Conservation (phyloP, 2,888 invertebrate genomes). For the Zootermopsis nevadensis region DNA sequence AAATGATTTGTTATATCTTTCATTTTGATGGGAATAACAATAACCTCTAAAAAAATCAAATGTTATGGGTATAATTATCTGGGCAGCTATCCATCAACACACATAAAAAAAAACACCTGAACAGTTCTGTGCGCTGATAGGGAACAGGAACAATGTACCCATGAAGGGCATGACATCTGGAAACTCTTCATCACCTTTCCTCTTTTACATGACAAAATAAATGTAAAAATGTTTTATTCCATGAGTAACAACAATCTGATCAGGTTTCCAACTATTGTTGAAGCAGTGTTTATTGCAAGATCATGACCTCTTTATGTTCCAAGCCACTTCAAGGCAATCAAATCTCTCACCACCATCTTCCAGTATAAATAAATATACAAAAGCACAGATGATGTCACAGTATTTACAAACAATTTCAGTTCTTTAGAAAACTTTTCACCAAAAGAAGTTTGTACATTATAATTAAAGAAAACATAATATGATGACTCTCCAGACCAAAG, state of each 20-base stretch:
- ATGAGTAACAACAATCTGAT: background rate
- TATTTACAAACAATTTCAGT: constrained; percentile 47
- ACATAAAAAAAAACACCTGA: too few relatives aligned
- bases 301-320: background rate
- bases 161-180: too few relatives aligned
- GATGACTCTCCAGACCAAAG: background rate
- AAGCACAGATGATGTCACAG: constrained; percentile 47
- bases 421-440: constrained; percentile 37
- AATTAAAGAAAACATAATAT: constrained; percentile 6
- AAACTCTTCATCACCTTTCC: too few relatives aligned
- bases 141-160: too few relatives aligned
- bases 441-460: constrained; percentile 2
- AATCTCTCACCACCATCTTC: constrained; percentile 51
- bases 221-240: background rate
- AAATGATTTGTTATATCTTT: too few relatives aligned
- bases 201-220: too few relatives aligned
- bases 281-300: constrained; percentile 34
- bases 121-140: too few relatives aligned
- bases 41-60: too few relatives aligned
- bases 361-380: constrained; percentile 53
- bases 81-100: too few relatives aligned
- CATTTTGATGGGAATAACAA: too few relatives aligned
- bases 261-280: background rate
- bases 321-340: constrained; percentile 10
- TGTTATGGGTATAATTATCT: too few relatives aligned